Percentiles rank a stretch among this genome's conserved stretches.
These are phyloP conservation scores for Polypedilum vanderplanki DNA, from an alignment of 1,140 invertebrate genomes.

Conservation along the genomic window DNA sequence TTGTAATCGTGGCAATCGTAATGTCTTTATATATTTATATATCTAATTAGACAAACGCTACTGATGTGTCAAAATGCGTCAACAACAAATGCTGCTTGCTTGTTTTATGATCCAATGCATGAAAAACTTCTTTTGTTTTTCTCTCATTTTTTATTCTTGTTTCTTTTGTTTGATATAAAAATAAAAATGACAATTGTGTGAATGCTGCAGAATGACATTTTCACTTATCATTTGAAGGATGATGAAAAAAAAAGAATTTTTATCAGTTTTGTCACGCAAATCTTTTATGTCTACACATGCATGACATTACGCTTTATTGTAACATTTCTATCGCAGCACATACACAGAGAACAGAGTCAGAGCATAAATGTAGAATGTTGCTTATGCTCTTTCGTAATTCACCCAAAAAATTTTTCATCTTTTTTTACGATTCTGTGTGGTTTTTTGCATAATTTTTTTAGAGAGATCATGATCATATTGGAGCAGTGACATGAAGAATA, in stretches of 20 bases:
- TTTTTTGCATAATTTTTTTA: constrained; percentile 16
- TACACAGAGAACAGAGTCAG: neutral
- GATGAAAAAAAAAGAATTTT: neutral
- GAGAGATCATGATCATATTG: neutral
- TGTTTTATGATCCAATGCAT: neutral
- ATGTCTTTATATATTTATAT: neutral
- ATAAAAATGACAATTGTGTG: constrained; percentile 4
- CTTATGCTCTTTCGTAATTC: neutral
- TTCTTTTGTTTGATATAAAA: neutral
- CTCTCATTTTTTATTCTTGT: neutral
- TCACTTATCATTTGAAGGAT: neutral
- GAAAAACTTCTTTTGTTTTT: constrained; percentile 13
- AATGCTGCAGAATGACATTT: neutral
- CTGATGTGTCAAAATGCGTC: constrained; percentile 16
- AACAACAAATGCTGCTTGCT: neutral
- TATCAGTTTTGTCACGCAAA: constrained; percentile 12
- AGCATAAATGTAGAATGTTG: neutral
- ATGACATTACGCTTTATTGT: neutral
- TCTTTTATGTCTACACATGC: neutral
- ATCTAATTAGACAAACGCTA: constrained; percentile 6
- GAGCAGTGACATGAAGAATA: neutral
- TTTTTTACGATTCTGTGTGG: neutral
- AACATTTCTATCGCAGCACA: neutral
- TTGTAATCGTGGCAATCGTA: neutral
- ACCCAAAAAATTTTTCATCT: neutral